Percentiles rank a stretch among this genome's conserved stretches.
Conservation (phyloP, 2,797 vertebrate genomes). For the Tenualosa ilisha region DNA sequence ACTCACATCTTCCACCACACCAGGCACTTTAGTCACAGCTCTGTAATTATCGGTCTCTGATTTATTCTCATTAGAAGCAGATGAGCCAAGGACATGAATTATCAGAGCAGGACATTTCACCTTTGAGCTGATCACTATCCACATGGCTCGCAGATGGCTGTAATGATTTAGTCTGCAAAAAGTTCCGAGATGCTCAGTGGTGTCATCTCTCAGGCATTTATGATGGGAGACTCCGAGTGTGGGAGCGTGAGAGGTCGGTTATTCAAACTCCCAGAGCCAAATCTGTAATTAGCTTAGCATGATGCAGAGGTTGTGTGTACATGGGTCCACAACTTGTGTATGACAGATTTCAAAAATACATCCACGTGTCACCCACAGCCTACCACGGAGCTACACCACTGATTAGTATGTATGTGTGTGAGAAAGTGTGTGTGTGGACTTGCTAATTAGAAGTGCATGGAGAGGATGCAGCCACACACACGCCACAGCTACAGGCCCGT, state of each 20-base stretch:
- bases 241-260: neutral
- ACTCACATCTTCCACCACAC: neutral
- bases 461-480: constrained; percentile 8
- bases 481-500: neutral
- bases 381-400: neutral
- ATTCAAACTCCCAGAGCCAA: neutral
- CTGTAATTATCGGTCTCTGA: neutral
- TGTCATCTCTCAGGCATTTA: neutral
- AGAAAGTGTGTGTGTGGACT: neutral
- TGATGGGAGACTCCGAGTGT: neutral
- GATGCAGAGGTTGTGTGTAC: neutral
- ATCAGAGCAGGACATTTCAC: neutral
- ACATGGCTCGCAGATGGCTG: neutral
- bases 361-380: neutral
- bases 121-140: neutral
- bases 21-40: neutral
- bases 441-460: neutral
- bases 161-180: neutral
- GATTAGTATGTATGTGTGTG: neutral
- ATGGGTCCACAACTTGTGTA: neutral
- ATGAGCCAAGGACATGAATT: neutral
- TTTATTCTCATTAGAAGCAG: neutral
- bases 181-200: too few species aligned
- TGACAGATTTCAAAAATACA: neutral
- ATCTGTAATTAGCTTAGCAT: constrained; percentile 12